A percentile compares a stretch with the other conserved stretches of the same genome.
phyloP scores from a whole-genome alignment of 2,113 vertebrate species.

The Cromileptes altivelis region DNA sequence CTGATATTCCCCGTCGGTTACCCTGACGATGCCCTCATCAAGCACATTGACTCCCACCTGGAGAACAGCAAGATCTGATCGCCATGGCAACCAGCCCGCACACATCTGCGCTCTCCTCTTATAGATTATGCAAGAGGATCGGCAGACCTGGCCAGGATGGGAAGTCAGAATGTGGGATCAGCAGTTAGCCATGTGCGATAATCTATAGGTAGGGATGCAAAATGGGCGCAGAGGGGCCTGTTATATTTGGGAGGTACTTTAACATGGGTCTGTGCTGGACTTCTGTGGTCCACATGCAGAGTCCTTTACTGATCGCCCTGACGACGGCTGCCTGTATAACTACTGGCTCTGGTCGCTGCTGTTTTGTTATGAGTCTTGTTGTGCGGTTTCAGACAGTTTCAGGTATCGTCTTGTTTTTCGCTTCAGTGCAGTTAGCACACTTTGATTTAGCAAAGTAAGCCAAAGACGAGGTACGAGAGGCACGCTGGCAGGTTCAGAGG shows the following conservation, averaged over 20 bases:
- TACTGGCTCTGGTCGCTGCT: conserved; percentile 57
- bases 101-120: conserved; percentile 50
- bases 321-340: conserved; percentile 42
- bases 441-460: conserved; percentile 50
- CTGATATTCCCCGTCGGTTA: conserved; percentile 96
- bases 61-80: conserved; percentile 99
- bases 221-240: conserved; percentile 2
- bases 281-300: conserved; percentile 35
- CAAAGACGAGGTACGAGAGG: conserved; percentile 23
- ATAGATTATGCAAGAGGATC: conserved; percentile 51
- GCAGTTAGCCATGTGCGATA: not conserved
- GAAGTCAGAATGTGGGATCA: conserved; percentile 13
- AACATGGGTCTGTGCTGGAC: conserved; percentile 40
- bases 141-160: not conserved
- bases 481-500: conserved; percentile 35
- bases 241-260: conserved; percentile 4
- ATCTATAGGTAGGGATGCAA: conserved; percentile 14
- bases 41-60: conserved; percentile 98
- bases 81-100: conserved; percentile 53
- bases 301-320: conserved; percentile 7
- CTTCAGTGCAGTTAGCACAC: conserved; percentile 36
- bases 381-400: conserved; percentile 64
- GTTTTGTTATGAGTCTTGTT: conserved; percentile 56
- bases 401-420: conserved; percentile 41
- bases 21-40: conserved; percentile 97